Base-by-base conservation (phyloP, 2,113 vertebrate species). In the Mesoclemmys tuberculata region DNA sequence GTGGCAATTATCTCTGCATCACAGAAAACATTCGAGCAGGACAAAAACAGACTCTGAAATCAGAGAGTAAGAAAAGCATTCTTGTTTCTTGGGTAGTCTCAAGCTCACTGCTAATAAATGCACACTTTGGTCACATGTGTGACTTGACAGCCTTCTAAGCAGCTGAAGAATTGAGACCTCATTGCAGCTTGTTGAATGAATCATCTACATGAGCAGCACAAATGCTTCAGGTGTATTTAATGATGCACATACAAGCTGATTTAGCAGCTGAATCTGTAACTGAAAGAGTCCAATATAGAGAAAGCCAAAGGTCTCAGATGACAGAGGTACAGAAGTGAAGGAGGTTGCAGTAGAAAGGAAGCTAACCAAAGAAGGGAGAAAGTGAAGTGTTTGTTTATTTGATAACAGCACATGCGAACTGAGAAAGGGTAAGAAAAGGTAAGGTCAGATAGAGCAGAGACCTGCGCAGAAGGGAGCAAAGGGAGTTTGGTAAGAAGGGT, bases 21-120 rank as follows among this genome's bases (percentile, higher is more conserved):
- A 89, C 6, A 82, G 82, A 96, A 93, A 97, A 95, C 26, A 58
- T 77, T 95, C 91, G 71, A 90, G 64, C 56, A 94, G 78, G 82
- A 84, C 94, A 93, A 96, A 94, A 97, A 96, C 90, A 95, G 92
- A 90, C 89, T 95, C 94, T 94, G 91, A 94, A 95, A 96, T 97
- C 95, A 97, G 18, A 80, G 83, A 83, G 80, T 90, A 96, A 94
- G 93, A 94, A 96, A 94, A 88, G 55, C 80, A 6, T 29, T 95
- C 41, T 93, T 84, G 74, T 68, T 89, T 88, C 91, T 84, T 96
- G 92, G 91, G 88, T 94, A 29, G 54, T 5, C 91, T 96, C 92
- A 80, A 93, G 94, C 88, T 85, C 38, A 16, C 46, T 77, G 12
- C 24, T 77, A 77, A 27, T 46, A 27, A 77, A 77, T 26, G 74